Percentiles rank a stretch among this genome's conserved stretches.
These are phyloP conservation scores for Norana najaformis DNA, from an alignment of 2,888 invertebrate species.

Conservation along the genomic window DNA sequence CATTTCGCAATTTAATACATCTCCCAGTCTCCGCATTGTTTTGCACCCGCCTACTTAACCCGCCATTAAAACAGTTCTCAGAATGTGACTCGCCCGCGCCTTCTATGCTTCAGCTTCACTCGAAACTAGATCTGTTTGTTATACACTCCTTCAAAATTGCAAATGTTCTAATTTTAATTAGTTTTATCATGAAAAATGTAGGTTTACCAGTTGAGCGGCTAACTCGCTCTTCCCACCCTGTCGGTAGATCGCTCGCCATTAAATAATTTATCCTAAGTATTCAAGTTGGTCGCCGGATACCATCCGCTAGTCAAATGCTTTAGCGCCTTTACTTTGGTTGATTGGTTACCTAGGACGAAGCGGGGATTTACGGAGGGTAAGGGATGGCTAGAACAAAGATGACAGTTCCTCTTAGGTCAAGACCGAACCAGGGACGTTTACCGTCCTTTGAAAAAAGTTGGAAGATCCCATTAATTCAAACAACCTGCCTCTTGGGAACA, in stretches of 20 bases:
- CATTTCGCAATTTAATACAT: background rate
- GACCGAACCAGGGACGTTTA: no score
- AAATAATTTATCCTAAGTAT: background rate
- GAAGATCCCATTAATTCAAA: no score
- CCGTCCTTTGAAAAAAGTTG: no score
- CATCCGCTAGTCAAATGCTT: background rate
- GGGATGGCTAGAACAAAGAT: no score
- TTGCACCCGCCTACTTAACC: background rate
- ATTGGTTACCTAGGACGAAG: no score
- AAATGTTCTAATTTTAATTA: background rate
- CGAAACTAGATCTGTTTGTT: background rate
- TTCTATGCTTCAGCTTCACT: background rate
- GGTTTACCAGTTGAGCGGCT: constrained; percentile 32
- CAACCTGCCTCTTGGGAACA: no score
- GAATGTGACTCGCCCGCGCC: background rate
- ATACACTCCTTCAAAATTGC: background rate
- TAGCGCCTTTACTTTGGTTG: no score
- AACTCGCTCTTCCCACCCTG: constrained; percentile 35
- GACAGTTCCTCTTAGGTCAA: no score
- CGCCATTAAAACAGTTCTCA: background rate
- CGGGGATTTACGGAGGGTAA: no score
- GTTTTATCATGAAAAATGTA: background rate
- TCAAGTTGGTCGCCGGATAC: constrained; percentile 2
- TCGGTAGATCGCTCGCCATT: constrained; percentile 34
- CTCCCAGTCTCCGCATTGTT: background rate